phyloP scores from a whole-genome alignment of 2,888 invertebrate genomes.

The Sericinus montela region DNA sequence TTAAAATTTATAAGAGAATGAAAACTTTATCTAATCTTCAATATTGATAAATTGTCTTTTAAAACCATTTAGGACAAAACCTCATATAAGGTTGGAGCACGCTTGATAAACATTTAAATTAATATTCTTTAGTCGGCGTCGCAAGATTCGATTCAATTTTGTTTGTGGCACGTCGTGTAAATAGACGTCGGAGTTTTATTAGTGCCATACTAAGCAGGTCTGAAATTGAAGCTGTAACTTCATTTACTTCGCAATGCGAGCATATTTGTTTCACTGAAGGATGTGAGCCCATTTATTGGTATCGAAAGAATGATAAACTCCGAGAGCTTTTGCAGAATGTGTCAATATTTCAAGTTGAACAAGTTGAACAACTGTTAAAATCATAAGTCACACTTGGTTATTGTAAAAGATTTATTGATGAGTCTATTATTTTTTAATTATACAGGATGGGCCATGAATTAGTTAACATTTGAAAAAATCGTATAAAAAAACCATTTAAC shows the following conservation, averaged over 20 bases:
- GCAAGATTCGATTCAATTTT: neutral
- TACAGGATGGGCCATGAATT: too few relatives aligned
- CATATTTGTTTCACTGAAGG: neutral
- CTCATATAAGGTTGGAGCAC: neutral
- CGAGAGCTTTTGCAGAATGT: too few relatives aligned
- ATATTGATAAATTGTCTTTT: too few relatives aligned
- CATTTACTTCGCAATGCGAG: neutral
- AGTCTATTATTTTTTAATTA: too few relatives aligned
- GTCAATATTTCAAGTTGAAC: too few relatives aligned
- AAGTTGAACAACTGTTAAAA: too few relatives aligned
- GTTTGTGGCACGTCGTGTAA: neutral
- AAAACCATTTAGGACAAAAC: neutral
- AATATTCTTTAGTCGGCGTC: neutral
- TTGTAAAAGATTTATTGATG: too few relatives aligned
- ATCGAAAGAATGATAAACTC: neutral
- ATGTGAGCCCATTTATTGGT: neutral
- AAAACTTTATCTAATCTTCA: too few relatives aligned
- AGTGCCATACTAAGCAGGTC: neutral
- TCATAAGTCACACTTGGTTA: too few relatives aligned
- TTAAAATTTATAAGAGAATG: neutral
- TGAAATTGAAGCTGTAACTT: neutral
- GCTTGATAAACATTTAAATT: neutral
- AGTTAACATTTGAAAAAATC: too few relatives aligned
- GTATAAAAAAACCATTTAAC: too few relatives aligned
- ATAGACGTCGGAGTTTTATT: neutral